Base-by-base conservation (phyloP, 2,797 vertebrate species). In the Trachops cirrhosus region DNA sequence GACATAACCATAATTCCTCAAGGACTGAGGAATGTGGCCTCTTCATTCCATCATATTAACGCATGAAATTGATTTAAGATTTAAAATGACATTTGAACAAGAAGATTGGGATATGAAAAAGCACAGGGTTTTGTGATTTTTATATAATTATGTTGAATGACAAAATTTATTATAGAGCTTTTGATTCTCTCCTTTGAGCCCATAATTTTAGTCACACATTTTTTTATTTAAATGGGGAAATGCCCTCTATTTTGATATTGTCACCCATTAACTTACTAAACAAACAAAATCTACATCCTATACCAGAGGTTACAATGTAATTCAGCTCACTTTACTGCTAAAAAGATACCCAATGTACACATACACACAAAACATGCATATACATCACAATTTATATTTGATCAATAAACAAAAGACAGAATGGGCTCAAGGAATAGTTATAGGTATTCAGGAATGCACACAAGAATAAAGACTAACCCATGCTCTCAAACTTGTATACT, bases 61-160 rank as follows among this genome's bases (percentile, higher is more conserved):
- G 91, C 44, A 29, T 73, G 82, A 86, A 73, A 79, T 80, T 89
- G 74, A 95, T 89, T 84, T 92, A 64, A 92, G 71, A 94, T 86
- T 95, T 77, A 73, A 93, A 94, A 77, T 89, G 22, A 52, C 37
- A 32, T 67, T 14, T 88, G n/a, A 70, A 46, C n/a, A 92, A 70
- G 77, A 41, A 89, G 0, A 39, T 0, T 75, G 59, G 24, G 10
- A 50, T 94, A 37, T 48, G 21, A 62, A 62, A 94, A 93, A 46
- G 3, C 22, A 68, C 67, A 50, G 4, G n/a, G n/a, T 18, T 85
- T 88, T 70, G 16, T 48, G 39, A 52, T 54, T 74, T 74, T 70
- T 44, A 2, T 29, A 18, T 75, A 78, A 78, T 34, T 79, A 57
- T 77, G 3, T 5, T 64, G 54, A 95, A 79, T 59, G 77, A 71